Evolutionary conservation across 2,888 invertebrate genomes (phyloP).

Genomic region (Neoascia interrupta): DNA sequence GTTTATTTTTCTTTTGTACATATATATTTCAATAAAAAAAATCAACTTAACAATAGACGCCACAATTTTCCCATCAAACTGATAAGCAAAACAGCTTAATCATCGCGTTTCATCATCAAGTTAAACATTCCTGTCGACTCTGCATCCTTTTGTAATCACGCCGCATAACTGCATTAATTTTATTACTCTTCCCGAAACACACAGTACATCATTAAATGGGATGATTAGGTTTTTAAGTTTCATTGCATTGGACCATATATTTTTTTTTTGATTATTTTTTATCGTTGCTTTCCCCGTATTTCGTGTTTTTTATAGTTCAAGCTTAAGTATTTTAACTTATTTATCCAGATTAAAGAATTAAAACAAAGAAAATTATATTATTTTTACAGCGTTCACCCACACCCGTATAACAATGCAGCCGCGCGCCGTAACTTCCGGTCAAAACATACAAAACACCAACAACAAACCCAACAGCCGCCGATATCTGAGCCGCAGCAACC

Average conservation of each 20-base stretch:
- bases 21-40: too few species aligned
- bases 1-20: too few species aligned
- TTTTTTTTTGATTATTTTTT: conserved; percentile 16
- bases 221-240: neutral
- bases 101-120: too few species aligned
- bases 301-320: conserved; percentile 15
- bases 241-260: conserved; percentile 29
- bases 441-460: conserved; percentile 73
- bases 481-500: conserved; percentile 2
- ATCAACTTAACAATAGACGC: too few species aligned
- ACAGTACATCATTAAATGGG: neutral
- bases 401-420: conserved; percentile 78
- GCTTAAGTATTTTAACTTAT: neutral
- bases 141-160: too few species aligned
- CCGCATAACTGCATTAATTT: too few species aligned
- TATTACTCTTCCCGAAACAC: neutral
- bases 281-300: conserved; percentile 28
- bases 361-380: conserved; percentile 23
- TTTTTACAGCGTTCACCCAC: conserved; percentile 77
- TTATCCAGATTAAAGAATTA: too few species aligned
- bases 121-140: too few species aligned
- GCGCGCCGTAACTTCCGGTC: conserved; percentile 77
- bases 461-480: conserved; percentile 23
- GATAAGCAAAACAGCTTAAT: too few species aligned
- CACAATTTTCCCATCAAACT: too few species aligned